These are phyloP conservation scores for Buphagus erythrorhynchus DNA, from an alignment of 2,797 vertebrate genomes.

Conservation along the genomic window DNA sequence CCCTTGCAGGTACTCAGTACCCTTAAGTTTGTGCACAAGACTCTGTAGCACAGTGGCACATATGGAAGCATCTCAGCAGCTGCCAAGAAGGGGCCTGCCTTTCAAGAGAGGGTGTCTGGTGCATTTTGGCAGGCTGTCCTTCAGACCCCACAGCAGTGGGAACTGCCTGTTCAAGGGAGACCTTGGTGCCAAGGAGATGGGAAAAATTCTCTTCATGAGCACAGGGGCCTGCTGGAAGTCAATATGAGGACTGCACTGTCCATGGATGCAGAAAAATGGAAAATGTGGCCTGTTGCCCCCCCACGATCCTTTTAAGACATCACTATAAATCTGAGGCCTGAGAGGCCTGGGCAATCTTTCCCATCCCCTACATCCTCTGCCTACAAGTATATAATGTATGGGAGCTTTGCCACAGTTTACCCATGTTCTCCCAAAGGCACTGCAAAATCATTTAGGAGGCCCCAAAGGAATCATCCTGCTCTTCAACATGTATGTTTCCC, in stretches of 20 bases:
- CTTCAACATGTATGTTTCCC: neutral
- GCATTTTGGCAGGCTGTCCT: neutral
- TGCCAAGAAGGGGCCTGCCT: neutral
- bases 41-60: neutral
- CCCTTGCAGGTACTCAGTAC: neutral
- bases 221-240: neutral
- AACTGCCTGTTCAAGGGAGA: neutral
- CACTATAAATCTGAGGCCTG: neutral
- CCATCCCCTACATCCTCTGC: neutral
- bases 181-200: neutral
- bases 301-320: neutral
- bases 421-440: neutral
- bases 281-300: neutral
- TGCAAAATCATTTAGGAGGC: neutral
- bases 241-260: neutral
- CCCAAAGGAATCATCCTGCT: neutral
- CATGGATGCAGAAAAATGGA: neutral
- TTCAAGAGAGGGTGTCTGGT: neutral
- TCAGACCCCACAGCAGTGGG: neutral
- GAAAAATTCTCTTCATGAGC: neutral
- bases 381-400: neutral
- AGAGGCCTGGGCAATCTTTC: neutral
- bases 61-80: fast-evolving
- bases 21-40: neutral
- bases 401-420: neutral